These are phyloP conservation scores for Tetramorium simillimum DNA, from an alignment of 1,140 invertebrate species.

Conservation along the genomic window DNA sequence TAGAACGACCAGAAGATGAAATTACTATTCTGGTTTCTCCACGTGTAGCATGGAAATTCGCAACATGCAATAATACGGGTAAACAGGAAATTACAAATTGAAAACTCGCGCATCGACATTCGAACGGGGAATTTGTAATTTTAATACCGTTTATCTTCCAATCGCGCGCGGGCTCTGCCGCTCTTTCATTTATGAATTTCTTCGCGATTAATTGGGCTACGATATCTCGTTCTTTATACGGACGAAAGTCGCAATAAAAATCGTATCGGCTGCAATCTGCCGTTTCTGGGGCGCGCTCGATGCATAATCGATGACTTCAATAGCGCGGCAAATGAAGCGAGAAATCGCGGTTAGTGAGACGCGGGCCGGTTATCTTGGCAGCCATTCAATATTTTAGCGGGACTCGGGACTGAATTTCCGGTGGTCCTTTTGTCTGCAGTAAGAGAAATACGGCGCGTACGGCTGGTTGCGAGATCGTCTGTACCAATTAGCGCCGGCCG, in stretches of 20 bases:
- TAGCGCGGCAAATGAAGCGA: not conserved
- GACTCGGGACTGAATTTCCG: not conserved
- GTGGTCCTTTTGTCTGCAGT: not conserved
- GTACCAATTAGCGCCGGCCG: slow-evolving; percentile 70
- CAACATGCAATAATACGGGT: not conserved
- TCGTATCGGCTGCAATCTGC: not conserved
- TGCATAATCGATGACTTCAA: not conserved
- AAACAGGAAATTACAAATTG: slow-evolving; percentile 19
- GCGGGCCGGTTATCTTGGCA: not conserved
- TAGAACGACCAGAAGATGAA: slow-evolving; percentile 18
- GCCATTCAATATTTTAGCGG: slow-evolving; percentile 22
- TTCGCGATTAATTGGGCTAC: too few relatives aligned
- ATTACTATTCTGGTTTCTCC: slow-evolving; percentile 4
- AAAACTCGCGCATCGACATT: not conserved
- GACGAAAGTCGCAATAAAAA: not conserved
- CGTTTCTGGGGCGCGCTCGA: not conserved
- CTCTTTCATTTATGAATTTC: not conserved
- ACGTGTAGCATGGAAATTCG: not conserved
- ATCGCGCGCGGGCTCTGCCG: not conserved
- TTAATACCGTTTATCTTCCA: slow-evolving; percentile 15
- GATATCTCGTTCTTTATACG: not conserved
- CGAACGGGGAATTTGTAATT: not conserved
- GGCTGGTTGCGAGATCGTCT: slow-evolving; percentile 58
- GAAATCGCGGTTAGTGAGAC: slow-evolving; percentile 26
- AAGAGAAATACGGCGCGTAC: not conserved